Base-by-base conservation (phyloP, 2,888 invertebrate genomes). In the Polia nebulosa region DNA sequence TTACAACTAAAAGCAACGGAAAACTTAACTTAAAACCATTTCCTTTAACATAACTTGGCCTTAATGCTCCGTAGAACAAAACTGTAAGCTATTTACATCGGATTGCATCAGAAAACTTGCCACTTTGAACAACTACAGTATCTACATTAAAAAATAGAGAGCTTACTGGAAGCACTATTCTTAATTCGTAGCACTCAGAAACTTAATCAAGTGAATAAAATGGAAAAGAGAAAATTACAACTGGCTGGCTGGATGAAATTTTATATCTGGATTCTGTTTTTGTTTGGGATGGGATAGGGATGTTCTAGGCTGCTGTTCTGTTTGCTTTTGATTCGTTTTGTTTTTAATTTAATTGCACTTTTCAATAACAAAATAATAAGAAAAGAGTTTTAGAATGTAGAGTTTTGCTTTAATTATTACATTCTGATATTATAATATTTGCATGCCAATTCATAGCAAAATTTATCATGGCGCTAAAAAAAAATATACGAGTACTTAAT, bases 71-170 rank as follows among this genome's bases (percentile, higher is more conserved):
- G 29, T 57, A 58, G 56, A 51, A 81, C 70, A 79, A 84, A 86
- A 82, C 83, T 75, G 76, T 74, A 76, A 85, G 80, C 84, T 84
- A 85, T 85, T 85, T 84, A 83, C 83, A 87, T 86, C 69, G 60
- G 57, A 82, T 81, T 83, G 84, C 75, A 80, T 82, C 78, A 81
- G 73, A 83, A n/a, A 85, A 85, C 82, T 85, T 82, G 74, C 70
- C 67, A 82, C 81, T 88, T 82, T 78, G 71, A 65, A 62, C 69
- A 64, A 68, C 63, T 57, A 65, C 72, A 72, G 68, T 76, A 65
- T 80, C 68, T 80, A 76, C 83, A 85, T 87, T 86, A 87, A 87
- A n/a, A 82, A 82, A 86, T 83, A 81, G 68, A 84, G n/a, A 85
- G 76, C 67, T 80, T 77, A 73, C 59, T 36, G 17, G 20, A 67